These are phyloP conservation scores for Pyrocoelia pectoralis DNA, from an alignment of 2,888 invertebrate genomes.

Conservation along the genomic window DNA sequence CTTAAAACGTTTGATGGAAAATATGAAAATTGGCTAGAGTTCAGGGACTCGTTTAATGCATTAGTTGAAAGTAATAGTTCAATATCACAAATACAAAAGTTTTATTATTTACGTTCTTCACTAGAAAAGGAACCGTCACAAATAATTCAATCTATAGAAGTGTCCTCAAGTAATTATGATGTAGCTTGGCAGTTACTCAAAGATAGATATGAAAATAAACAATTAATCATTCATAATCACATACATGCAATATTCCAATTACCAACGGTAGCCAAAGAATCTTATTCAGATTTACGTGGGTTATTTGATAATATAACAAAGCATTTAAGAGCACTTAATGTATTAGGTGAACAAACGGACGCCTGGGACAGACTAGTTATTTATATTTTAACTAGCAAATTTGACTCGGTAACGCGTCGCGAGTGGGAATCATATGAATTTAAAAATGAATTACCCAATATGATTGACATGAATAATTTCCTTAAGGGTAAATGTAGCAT, in stretches of 20 bases:
- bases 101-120: conserved; percentile 28
- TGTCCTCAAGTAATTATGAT: conserved; percentile 13
- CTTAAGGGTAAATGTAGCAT: conserved; percentile 11
- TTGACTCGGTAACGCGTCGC: background rate
- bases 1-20: conserved; percentile 24
- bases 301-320: conserved; percentile 6
- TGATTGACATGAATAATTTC: conserved; percentile 11
- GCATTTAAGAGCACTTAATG: background rate
- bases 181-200: conserved; percentile 1
- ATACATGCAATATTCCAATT: conserved; percentile 36
- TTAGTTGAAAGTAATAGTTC: conserved; percentile 15
- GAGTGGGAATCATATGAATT: conserved; percentile 2
- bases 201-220: conserved; percentile 30
- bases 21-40: no score
- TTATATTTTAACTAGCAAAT: conserved; percentile 6
- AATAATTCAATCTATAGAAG: conserved; percentile 35
- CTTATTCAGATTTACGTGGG: background rate
- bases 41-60: conserved; percentile 22
- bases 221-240: no score
- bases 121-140: conserved; percentile 26
- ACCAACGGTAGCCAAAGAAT: conserved; percentile 11
- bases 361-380: no score
- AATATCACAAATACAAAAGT: conserved; percentile 21
- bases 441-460: background rate
- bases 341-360: background rate